Percentiles rank a stretch among this genome's conserved stretches.
Conservation (phyloP, 2,113 vertebrate genomes). For the Rhea pennata region DNA sequence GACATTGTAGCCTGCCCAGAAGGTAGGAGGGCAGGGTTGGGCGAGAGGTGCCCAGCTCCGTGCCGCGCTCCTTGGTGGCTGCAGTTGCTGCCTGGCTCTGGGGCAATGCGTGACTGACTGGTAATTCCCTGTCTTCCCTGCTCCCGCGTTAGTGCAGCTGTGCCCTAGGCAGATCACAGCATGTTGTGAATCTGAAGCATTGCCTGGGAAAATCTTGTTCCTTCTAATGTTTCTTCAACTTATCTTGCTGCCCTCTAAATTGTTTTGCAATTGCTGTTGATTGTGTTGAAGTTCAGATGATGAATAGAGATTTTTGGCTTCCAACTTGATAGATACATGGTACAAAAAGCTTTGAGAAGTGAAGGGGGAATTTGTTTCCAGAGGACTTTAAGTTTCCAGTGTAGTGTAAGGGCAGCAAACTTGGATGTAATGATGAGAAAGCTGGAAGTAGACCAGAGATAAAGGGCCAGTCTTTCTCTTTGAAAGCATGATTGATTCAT, state of each 20-base stretch:
- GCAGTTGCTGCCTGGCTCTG: too few relatives aligned
- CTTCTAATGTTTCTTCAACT: accelerated
- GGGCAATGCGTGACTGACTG: too few relatives aligned
- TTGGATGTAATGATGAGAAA: neutral
- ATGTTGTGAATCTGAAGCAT: too few relatives aligned
- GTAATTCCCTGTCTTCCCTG: too few relatives aligned
- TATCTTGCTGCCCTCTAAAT: accelerated
- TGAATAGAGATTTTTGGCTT: neutral
- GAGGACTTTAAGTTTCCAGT: neutral
- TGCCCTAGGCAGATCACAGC: too few relatives aligned
- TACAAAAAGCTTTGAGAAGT: neutral
- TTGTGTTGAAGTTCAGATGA: neutral
- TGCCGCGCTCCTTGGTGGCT: too few relatives aligned
- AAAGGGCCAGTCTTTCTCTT: neutral
- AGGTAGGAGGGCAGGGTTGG: too few relatives aligned
- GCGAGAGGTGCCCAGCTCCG: too few relatives aligned
- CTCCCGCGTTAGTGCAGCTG: too few relatives aligned
- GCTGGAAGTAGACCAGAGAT: neutral
- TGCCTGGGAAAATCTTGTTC: too few relatives aligned
- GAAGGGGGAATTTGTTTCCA: neutral
- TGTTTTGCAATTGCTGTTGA: neutral
- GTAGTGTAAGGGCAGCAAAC: neutral
- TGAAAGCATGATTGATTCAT: neutral
- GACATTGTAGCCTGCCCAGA: too few relatives aligned
- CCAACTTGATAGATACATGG: neutral